phyloP scores from a whole-genome alignment of 2,113 vertebrate genomes.

The Nannobrachium achirus region DNA sequence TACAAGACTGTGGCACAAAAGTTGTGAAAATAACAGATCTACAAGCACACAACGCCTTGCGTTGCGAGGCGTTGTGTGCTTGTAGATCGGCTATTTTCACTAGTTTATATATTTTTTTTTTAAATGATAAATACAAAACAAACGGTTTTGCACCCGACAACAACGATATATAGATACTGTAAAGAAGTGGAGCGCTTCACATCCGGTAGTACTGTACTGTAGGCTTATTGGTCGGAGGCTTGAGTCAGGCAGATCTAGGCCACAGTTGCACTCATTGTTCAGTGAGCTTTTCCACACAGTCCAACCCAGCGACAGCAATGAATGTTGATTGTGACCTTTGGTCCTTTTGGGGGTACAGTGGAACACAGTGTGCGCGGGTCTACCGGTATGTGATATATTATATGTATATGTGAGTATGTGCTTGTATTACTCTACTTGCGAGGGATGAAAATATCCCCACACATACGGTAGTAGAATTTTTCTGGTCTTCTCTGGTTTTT shows the following conservation, averaged over 20 bases:
- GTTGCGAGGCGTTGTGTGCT: no score
- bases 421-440: background rate
- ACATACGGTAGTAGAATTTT: no score
- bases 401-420: background rate
- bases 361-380: constrained; percentile 55
- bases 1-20: no score
- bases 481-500: no score
- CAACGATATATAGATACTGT: no score
- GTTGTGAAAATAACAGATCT: no score
- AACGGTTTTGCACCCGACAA: no score
- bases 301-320: constrained; percentile 99
- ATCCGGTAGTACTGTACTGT: constrained; percentile 49
- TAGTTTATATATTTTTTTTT: no score
- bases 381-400: constrained; percentile 24
- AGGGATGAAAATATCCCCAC: no score
- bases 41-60: no score
- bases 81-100: no score
- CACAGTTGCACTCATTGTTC: constrained; percentile 99
- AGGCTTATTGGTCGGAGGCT: constrained; percentile 64
- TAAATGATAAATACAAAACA: no score
- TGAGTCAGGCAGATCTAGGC: constrained; percentile 82
- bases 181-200: constrained; percentile 60
- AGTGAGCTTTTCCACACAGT: constrained; percentile 97
- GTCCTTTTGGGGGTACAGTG: constrained; percentile 61
- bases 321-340: constrained; percentile 99